A percentile compares a stretch with the other conserved stretches of the same genome.
phyloP scores from a whole-genome alignment of 2,888 invertebrate genomes.

The Fragum whitleyi region DNA sequence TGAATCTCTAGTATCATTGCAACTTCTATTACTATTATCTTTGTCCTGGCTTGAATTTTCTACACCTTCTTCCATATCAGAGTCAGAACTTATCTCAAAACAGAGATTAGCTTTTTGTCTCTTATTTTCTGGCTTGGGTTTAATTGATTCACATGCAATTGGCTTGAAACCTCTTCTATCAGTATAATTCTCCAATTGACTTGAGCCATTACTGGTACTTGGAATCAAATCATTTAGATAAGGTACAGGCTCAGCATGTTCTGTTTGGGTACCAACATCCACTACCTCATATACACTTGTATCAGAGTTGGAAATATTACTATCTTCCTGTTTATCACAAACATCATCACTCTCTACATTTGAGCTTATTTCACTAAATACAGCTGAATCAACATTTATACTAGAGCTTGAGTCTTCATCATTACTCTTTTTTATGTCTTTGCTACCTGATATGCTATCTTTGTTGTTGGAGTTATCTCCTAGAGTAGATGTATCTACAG shows the following conservation, averaged over 20 bases:
- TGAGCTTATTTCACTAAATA: not conserved
- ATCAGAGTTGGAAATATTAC: slow-evolving; percentile 7
- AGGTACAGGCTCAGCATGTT: not conserved
- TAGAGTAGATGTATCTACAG: not conserved
- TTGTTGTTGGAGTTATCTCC: not conserved
- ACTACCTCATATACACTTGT: slow-evolving; percentile 51
- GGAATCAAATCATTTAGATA: not conserved
- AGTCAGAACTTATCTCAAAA: slow-evolving; percentile 23
- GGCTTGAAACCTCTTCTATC: not conserved
- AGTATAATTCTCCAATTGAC: not conserved
- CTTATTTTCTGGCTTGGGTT: not conserved
- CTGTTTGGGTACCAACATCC: slow-evolving; percentile 58
- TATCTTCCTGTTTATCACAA: not conserved
- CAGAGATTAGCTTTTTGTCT: slow-evolving; percentile 16
- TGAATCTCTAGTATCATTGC: too few species aligned
- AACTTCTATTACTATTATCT: too few species aligned
- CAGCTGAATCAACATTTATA: not conserved
- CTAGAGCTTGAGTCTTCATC: not conserved
- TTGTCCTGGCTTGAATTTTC: not conserved
- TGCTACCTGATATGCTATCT: not conserved
- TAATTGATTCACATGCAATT: not conserved
- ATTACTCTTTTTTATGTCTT: not conserved
- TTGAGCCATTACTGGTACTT: not conserved
- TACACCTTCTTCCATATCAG: not conserved
- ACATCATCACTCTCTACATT: slow-evolving; percentile 6